phyloP scores from a whole-genome alignment of 2,797 vertebrate genomes.

The Otus scops region DNA sequence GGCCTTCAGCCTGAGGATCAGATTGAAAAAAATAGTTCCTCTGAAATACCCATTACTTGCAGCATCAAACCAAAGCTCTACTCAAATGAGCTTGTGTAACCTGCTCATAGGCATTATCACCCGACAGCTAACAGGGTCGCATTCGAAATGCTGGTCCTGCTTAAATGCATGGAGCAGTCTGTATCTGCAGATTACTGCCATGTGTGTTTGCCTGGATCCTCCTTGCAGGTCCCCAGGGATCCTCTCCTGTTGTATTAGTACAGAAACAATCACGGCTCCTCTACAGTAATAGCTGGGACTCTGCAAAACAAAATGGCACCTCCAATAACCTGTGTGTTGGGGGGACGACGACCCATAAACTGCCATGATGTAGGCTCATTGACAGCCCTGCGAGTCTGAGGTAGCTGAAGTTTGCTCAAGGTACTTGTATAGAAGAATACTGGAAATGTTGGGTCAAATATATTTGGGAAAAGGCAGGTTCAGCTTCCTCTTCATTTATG shows the following conservation, averaged over 20 bases:
- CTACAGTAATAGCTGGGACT: not conserved
- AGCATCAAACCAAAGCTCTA: not conserved
- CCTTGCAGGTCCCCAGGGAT: not conserved
- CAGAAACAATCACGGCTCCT: not conserved
- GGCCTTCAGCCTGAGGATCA: not conserved
- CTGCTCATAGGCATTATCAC: accelerated
- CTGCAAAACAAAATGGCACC: not conserved
- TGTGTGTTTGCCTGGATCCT: not conserved
- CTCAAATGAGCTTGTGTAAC: not conserved
- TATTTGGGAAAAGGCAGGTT: not conserved
- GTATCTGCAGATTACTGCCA: accelerated
- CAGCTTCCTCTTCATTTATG: not conserved
- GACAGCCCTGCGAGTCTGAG: accelerated
- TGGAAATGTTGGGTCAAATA: not conserved
- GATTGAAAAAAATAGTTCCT: not conserved
- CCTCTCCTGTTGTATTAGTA: accelerated
- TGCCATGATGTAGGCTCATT: not conserved
- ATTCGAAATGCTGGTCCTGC: not conserved
- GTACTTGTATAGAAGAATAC: not conserved
- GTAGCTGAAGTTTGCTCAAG: not conserved
- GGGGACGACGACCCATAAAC: accelerated
- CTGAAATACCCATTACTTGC: not conserved
- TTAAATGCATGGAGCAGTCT: not conserved
- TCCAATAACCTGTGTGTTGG: not conserved
- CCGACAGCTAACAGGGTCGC: accelerated